A percentile compares a stretch with the other conserved stretches of the same genome.
These are phyloP conservation scores for Cenopis cana DNA, from an alignment of 2,888 invertebrate species.

Conservation along the genomic window DNA sequence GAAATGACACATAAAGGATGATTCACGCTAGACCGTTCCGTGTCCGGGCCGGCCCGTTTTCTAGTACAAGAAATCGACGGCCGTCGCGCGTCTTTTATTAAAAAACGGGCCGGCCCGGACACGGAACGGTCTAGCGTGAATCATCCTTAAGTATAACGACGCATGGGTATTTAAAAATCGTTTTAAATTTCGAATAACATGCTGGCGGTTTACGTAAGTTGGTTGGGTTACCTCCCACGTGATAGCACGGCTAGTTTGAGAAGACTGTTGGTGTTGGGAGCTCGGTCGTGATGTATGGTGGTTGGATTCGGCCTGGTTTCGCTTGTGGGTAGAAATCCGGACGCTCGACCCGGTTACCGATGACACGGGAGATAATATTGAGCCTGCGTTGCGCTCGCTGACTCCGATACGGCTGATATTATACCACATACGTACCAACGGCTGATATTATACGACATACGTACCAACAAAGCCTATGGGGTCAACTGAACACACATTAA, in stretches of 20 bases:
- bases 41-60: no score
- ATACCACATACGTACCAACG: slow-evolving; percentile 43
- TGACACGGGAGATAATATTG: slow-evolving; percentile 74
- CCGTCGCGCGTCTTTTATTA: no score
- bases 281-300: slow-evolving; percentile 58
- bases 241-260: slow-evolving; percentile 57
- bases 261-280: slow-evolving; percentile 56
- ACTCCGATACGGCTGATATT: slow-evolving; percentile 45
- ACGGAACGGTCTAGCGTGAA: no score
- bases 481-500: slow-evolving; percentile 6
- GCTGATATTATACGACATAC: slow-evolving; percentile 40
- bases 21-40: no score
- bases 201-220: slow-evolving; percentile 51
- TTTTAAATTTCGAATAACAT: slow-evolving; percentile 34
- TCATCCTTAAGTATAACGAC: no score
- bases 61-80: no score
- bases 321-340: slow-evolving; percentile 64
- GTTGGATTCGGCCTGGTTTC: slow-evolving; percentile 60
- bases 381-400: slow-evolving; percentile 60
- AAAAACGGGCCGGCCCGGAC: no score
- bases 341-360: slow-evolving; percentile 79
- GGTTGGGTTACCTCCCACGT: slow-evolving; percentile 59
- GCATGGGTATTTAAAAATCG: slow-evolving; percentile 41
- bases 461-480: slow-evolving; percentile 26
- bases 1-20: slow-evolving; percentile 31